A percentile compares a stretch with the other conserved stretches of the same genome.
Evolutionary conservation across 2,113 vertebrate genomes (phyloP).

Genomic region (Oreocharis arfaki): DNA sequence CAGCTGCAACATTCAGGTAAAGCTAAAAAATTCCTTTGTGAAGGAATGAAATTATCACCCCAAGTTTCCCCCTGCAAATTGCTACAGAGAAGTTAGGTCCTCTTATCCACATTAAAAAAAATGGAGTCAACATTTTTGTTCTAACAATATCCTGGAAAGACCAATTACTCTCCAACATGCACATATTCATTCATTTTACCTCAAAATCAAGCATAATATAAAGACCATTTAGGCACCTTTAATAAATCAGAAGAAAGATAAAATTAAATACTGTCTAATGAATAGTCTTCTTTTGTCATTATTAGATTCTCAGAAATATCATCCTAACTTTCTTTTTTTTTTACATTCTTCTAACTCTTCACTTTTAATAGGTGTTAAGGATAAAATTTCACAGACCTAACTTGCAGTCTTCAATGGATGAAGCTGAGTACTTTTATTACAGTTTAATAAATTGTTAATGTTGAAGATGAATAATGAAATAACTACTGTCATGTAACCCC

Average conservation of each 20-base stretch:
- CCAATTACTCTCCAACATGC: background rate
- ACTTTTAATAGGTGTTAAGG: conserved; percentile 35
- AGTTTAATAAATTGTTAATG: conserved; percentile 64
- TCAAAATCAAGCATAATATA: background rate
- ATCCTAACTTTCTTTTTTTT: background rate
- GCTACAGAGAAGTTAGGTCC: background rate
- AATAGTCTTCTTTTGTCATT: background rate
- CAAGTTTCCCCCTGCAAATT: background rate
- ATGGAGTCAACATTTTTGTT: background rate
- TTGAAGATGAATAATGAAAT: conserved; percentile 59
- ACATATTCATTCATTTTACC: background rate
- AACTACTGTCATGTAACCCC: conserved; percentile 8
- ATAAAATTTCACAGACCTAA: conserved; percentile 41
- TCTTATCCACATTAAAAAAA: background rate
- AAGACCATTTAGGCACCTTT: background rate
- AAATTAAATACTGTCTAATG: background rate
- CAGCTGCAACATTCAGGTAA: background rate
- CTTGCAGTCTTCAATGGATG: background rate
- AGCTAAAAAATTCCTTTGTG: background rate
- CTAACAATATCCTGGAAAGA: background rate
- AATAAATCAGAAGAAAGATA: background rate
- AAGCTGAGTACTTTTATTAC: conserved; percentile 30
- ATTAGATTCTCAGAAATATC: background rate
- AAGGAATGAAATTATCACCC: background rate
- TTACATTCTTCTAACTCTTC: background rate